These are phyloP conservation scores for Dicrostonyx torquatus DNA, from an alignment of 2,797 vertebrate species.

Conservation along the genomic window DNA sequence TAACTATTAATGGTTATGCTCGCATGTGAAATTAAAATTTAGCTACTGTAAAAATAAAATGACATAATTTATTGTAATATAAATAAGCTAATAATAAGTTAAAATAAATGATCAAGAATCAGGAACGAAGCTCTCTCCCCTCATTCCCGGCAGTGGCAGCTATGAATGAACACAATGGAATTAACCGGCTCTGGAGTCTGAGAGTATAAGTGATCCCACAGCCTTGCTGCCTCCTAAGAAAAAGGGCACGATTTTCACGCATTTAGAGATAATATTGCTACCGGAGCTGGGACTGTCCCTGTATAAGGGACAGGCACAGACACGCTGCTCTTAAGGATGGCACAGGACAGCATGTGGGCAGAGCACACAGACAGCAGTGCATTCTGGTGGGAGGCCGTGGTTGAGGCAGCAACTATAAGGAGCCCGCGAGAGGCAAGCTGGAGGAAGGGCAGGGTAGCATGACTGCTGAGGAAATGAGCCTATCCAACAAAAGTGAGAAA, in stretches of 20 bases:
- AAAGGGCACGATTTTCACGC: too few species aligned
- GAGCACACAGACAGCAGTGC: too few species aligned
- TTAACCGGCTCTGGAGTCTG: rapidly evolving
- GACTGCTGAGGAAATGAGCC: background rate
- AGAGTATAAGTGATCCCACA: background rate
- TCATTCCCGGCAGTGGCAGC: background rate
- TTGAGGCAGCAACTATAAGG: background rate
- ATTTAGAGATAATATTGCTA: background rate
- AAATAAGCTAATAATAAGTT: background rate
- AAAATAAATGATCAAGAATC: background rate
- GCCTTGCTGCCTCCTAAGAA: background rate
- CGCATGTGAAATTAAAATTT: background rate
- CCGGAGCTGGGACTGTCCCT: too few species aligned
- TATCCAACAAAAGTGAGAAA: background rate
- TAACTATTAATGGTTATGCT: background rate
- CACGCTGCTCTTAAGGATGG: too few species aligned
- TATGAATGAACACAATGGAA: background rate
- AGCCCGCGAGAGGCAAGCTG: too few species aligned
- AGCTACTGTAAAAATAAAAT: background rate
- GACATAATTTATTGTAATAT: background rate
- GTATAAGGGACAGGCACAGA: background rate
- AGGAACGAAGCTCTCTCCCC: background rate
- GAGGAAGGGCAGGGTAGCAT: background rate
- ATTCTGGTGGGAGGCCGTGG: background rate
- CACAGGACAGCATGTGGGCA: background rate